Evolutionary conservation across 64 coral and sea anemone genomes (phyloP).

Genomic region (Orbicella faveolata): DNA sequence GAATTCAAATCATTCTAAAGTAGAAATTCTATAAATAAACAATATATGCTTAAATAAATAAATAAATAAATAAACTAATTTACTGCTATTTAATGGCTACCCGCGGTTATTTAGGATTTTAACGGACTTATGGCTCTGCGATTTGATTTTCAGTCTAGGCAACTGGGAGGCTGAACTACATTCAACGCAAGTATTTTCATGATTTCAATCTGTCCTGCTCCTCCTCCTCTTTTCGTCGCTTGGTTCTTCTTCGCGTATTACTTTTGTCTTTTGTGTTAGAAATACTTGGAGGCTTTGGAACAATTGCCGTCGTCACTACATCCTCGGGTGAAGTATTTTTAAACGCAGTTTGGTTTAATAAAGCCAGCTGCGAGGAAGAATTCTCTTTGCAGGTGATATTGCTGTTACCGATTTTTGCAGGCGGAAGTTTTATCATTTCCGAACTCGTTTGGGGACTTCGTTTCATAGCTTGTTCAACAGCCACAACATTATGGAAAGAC

Average conservation of each 20-base stretch:
- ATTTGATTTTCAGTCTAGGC: too few species aligned
- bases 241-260: background rate
- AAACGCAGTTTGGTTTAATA: background rate
- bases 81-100: background rate
- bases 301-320: background rate
- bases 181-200: background rate
- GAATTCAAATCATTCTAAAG: background rate
- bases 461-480: background rate
- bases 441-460: conserved; percentile 31
- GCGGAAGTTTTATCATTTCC: conserved; percentile 17
- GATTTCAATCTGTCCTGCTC: background rate
- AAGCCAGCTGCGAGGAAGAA: background rate
- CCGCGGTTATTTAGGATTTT: too few species aligned
- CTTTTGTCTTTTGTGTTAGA: conserved; percentile 15
- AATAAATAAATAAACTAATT: background rate
- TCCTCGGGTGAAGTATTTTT: background rate
- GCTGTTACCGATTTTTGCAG: conserved; percentile 5
- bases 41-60: background rate
- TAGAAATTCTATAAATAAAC: background rate
- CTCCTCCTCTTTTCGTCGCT: conserved; percentile 13
- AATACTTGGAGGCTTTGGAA: conserved; percentile 22
- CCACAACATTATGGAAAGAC: background rate
- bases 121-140: too few species aligned
- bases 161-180: too few species aligned
- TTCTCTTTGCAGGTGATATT: conserved; percentile 30